These are phyloP conservation scores for Amphibalanus amphitrite DNA, from an alignment of 1,140 invertebrate genomes.

Conservation along the genomic window DNA sequence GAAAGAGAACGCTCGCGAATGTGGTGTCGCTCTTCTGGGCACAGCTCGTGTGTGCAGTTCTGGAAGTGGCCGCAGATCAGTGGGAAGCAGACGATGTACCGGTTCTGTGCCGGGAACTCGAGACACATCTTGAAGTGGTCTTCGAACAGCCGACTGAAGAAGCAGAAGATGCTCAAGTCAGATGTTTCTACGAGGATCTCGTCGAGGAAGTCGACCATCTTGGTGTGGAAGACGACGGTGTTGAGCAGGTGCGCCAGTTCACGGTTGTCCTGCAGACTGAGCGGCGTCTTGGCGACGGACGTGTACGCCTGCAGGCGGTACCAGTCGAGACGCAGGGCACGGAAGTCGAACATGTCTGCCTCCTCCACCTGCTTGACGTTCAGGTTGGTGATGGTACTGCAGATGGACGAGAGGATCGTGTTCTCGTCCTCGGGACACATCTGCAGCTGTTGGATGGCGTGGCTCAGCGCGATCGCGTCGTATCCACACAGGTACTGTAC, in stretches of 20 bases:
- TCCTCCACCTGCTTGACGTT: slow-evolving; percentile 89
- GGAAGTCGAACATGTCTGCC: slow-evolving; percentile 89
- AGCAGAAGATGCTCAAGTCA: slow-evolving; percentile 91
- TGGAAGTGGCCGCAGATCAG: slow-evolving; percentile 95
- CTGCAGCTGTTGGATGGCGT: slow-evolving; percentile 71
- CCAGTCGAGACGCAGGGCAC: slow-evolving; percentile 90
- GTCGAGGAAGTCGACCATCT: slow-evolving; percentile 97
- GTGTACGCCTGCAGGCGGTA: slow-evolving; percentile 89
- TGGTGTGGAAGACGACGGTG: slow-evolving; percentile 89
- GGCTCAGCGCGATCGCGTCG: slow-evolving; percentile 80
- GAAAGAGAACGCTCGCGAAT: slow-evolving; percentile 87
- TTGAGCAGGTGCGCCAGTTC: slow-evolving; percentile 83
- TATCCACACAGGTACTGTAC: slow-evolving; percentile 90
- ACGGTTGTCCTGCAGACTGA: slow-evolving; percentile 68
- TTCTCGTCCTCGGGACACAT: slow-evolving; percentile 81
- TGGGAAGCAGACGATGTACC: slow-evolving; percentile 94
- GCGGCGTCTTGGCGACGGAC: slow-evolving; percentile 60
- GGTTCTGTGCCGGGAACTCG: slow-evolving; percentile 93
- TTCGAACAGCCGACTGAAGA: slow-evolving; percentile 92
- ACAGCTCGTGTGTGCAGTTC: slow-evolving; percentile 92
- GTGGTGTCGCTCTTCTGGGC: slow-evolving; percentile 95
- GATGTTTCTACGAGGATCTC: slow-evolving; percentile 92
- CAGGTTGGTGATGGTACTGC: slow-evolving; percentile 67
- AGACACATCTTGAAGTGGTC: slow-evolving; percentile 97
- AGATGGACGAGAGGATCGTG: slow-evolving; percentile 80